phyloP scores from a whole-genome alignment of 30 jellyfish, hydroid and myxozoan species.

The Cassiopea andromeda region DNA sequence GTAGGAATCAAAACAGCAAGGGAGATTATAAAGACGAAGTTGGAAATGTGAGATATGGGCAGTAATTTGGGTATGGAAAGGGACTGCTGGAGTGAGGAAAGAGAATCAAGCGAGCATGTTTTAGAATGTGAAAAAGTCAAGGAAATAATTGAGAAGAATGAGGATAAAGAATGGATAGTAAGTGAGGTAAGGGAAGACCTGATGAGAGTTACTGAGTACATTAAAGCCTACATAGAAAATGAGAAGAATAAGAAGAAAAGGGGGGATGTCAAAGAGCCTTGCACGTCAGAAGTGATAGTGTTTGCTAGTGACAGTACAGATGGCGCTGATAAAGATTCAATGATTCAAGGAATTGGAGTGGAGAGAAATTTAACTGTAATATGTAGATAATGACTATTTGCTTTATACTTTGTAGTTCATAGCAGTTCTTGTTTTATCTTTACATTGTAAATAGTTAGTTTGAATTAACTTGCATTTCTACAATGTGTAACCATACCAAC shows the following conservation, averaged over 20 bases:
- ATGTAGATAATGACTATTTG: too few species aligned
- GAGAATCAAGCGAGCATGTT: not conserved
- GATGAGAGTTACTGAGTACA: not conserved
- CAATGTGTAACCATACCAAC: too few species aligned
- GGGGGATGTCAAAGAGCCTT: not conserved
- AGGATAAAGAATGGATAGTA: not conserved
- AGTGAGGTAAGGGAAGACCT: not conserved
- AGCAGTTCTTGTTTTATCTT: too few species aligned
- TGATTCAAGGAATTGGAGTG: not conserved
- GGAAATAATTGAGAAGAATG: not conserved
- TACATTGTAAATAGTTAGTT: too few species aligned
- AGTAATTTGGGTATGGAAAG: not conserved
- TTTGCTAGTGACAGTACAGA: not conserved
- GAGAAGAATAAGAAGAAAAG: not conserved
- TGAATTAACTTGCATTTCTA: too few species aligned
- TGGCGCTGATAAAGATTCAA: slow-evolving; percentile 5
- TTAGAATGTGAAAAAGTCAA: not conserved
- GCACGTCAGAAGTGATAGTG: not conserved
- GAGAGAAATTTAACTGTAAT: too few species aligned
- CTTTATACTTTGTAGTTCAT: too few species aligned
- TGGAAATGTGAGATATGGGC: not conserved
- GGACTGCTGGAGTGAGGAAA: not conserved
- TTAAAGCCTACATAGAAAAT: not conserved
- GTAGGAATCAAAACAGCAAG: not conserved
- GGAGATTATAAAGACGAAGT: not conserved